Percentiles rank a stretch among this genome's conserved stretches.
phyloP scores from a whole-genome alignment of 2,888 invertebrate species.

The Craniophora ligustri region DNA sequence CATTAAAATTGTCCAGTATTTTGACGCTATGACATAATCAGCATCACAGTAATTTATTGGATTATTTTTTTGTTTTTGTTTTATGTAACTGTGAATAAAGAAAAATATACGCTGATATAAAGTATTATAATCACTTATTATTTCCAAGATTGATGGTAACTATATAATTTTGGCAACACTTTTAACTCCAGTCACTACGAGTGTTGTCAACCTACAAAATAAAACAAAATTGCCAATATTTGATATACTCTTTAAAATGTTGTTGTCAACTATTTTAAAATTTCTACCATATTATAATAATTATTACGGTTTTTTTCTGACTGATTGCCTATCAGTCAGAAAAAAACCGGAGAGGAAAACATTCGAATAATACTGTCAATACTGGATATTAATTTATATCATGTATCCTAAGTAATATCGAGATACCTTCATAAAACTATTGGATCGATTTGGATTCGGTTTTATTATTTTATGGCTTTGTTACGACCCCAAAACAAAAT shows the following conservation, averaged over 20 bases:
- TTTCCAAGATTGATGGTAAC: conserved; percentile 7
- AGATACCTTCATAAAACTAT: too few relatives aligned
- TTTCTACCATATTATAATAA: conserved; percentile 24
- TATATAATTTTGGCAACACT: conserved; percentile 10
- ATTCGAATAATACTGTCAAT: too few relatives aligned
- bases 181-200: rapidly evolving
- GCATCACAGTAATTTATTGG: background rate
- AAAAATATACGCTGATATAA: background rate
- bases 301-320: too few relatives aligned
- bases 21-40: background rate
- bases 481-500: too few relatives aligned
- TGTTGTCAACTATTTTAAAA: conserved; percentile 4
- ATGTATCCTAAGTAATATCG: too few relatives aligned
- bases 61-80: background rate
- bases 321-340: too few relatives aligned
- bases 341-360: too few relatives aligned
- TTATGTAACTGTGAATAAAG: too few relatives aligned
- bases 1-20: background rate
- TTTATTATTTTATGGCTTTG: too few relatives aligned
- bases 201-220: conserved; percentile 19
- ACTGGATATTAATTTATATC: too few relatives aligned
- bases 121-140: background rate
- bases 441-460: too few relatives aligned
- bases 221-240: conserved; percentile 9
- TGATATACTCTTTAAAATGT: background rate